phyloP scores from a whole-genome alignment of 2,888 invertebrate species.

The Nemotelus nigrinus region DNA sequence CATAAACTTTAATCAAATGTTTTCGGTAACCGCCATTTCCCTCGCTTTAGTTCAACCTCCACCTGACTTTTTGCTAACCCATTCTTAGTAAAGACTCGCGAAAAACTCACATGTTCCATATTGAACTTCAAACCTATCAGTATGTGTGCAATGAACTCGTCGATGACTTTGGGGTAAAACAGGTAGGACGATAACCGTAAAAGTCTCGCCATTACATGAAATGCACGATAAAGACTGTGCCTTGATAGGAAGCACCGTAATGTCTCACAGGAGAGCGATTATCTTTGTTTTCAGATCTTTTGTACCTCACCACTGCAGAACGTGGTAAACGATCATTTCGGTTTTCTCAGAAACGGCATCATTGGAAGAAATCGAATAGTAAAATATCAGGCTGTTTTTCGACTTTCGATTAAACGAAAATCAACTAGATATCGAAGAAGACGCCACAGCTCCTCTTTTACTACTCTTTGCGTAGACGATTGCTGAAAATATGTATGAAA shows the following conservation, averaged over 20 bases:
- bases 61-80: not conserved
- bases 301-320: not conserved
- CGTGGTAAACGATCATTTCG: not conserved
- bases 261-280: conserved; percentile 42
- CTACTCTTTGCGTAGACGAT: not conserved
- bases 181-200: conserved; percentile 41
- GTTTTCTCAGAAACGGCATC: conserved; percentile 6
- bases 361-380: conserved; percentile 27
- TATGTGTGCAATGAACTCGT: conserved; percentile 36
- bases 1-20: conserved; percentile 39
- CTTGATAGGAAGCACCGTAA: conserved; percentile 25
- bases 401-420: conserved; percentile 38
- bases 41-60: not conserved
- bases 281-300: conserved; percentile 24
- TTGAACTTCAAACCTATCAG: conserved; percentile 26
- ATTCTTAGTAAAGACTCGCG: not conserved
- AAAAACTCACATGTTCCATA: conserved; percentile 6
- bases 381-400: conserved; percentile 37
- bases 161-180: conserved; percentile 26
- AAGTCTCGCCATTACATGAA: conserved; percentile 38
- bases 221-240: conserved; percentile 37
- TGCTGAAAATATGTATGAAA: conserved; percentile 14
- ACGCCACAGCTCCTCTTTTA: not conserved
- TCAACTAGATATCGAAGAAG: conserved; percentile 4
- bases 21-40: conserved; percentile 3